These are phyloP conservation scores for Micromys minutus DNA, from an alignment of 2,113 vertebrate genomes.

Conservation along the genomic window DNA sequence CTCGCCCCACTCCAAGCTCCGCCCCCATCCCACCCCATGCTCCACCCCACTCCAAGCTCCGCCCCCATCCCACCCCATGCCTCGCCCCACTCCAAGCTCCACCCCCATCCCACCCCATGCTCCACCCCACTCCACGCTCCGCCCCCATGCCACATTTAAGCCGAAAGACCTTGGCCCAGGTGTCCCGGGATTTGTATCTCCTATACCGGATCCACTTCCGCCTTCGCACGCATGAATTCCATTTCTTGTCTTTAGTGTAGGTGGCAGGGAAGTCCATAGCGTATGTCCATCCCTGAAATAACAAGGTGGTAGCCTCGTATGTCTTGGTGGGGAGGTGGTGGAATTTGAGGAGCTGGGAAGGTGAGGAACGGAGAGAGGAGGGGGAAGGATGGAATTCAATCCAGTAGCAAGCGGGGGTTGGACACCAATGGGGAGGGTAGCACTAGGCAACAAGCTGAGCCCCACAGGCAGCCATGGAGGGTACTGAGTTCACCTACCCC, in stretches of 20 bases:
- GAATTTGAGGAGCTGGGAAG: not conserved
- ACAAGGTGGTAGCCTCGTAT: not conserved
- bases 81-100: too few relatives aligned
- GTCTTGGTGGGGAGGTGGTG: not conserved
- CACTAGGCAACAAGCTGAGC: not conserved
- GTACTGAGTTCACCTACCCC: conserved; percentile 88
- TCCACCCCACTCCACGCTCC: too few relatives aligned
- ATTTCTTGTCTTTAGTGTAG: conserved; percentile 96
- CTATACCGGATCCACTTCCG: conserved; percentile 96
- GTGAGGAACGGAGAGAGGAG: not conserved
- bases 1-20: too few relatives aligned
- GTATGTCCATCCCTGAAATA: conserved; percentile 95
- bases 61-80: too few relatives aligned
- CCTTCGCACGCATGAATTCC: conserved; percentile 98
- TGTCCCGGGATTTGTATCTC: conserved; percentile 93
- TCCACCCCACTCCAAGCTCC: too few relatives aligned
- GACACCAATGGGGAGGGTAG: not conserved
- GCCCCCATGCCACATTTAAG: not conserved
- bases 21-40: too few relatives aligned
- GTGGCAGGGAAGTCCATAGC: conserved; percentile 96
- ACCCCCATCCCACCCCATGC: fast-evolving
- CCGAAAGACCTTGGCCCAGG: conserved; percentile 92
- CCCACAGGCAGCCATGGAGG: not conserved
- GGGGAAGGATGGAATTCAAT: not conserved
- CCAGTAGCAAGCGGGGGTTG: not conserved